Evolutionary conservation across 23 tunicate species (phyloP), one percentile per base, ranked within the genome.

Genomic region (Styela clava): DNA sequence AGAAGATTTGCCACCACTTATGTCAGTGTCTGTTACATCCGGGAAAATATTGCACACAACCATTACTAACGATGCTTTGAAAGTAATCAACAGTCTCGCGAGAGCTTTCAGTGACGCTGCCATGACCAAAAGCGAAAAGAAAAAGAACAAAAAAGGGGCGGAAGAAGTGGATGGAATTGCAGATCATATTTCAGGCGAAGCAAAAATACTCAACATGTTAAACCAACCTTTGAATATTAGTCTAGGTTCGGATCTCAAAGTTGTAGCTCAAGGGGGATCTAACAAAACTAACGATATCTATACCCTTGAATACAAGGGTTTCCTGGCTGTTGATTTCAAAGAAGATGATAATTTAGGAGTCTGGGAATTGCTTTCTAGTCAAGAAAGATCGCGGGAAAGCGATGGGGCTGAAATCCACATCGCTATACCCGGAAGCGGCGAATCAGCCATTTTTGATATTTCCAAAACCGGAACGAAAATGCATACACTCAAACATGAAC

Each of bases 81-180:
- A 91, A 62, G 97, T 91, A 35, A 16, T 89, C 22, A 64, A 84
- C 25, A 82, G 78, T 27, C 78, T 89, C 29, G 85, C 85, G 33
- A 84, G 63, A 35, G 88, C 94, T 23, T 89, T 89, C 79, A 63
- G 78, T 30, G 94, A 84, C 33, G 94, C 88, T 2, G 85, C 94
- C 33, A 67, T 84, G 82, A 63, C 73, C 30, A 33, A 71, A 63
- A 74, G 33, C 16, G 61, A 25, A n/a, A 83, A 78, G 16, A 52
- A 52, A 29, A 76, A 76, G 31, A 29, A 44, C 9, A 67, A 25
- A 25, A 29, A 24, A 22, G 9, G 21, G 33, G 68, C 18, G 7
- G 81, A 44, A 23, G 81, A 44, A 52, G 24, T 27, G 12, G 64
- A 52, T 26, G 77, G 77, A 3, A 29, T 31, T 22, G 12, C 27